Evolutionary conservation across 2,113 vertebrate genomes (phyloP), one percentile per base, ranked within the genome.

Genomic region (Lamprologus lemairii): DNA sequence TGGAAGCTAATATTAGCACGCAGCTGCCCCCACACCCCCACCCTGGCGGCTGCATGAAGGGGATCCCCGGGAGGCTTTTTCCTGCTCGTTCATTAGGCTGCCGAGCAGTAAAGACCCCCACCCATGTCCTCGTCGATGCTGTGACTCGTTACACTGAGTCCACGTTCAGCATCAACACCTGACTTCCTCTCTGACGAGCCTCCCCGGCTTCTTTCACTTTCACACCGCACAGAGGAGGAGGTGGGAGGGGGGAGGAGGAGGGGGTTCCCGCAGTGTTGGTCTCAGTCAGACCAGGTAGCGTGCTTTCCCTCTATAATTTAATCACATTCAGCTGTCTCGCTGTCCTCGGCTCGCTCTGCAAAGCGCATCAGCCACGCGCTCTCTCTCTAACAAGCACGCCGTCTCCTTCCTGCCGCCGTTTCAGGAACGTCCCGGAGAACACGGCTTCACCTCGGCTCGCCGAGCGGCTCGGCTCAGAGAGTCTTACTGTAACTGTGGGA

Each of bases 281-380:
- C 95, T 90, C 94, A 83, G 91, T 91, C 73, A 92, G 92, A 93
- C 89, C 82, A 90, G 91, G 89, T 94, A 91, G 94, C 88, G 94
- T 94, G 94, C 92, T 93, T 95, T 94, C 95, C 95, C 94, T 94
- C 94, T 92, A 94, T 96, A 96, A 97, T 97, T 95, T 93, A 96
- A 97, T 96, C 95, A 95, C 95, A 95, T 95, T 95, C 91, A 91
- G 92, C 89, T 89, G 94, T 93, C 94, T 95, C 92, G 89, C 92
- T 92, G 91, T 93, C 93, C 92, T 90, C 88, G 55, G 86, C 91
- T 93, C 85, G 88, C 93, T 92, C 93, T 73, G 92, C 92, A 93
- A 91, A 93, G 92, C 92, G 53, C 85, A 93, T 93, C 93, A 94
- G 73, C 45, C 26, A n/a, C 73, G 7, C 26, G 9, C 26, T 9